Conservation (phyloP, 1,140 invertebrate species). For the Sarcophaga bullata region DNA sequence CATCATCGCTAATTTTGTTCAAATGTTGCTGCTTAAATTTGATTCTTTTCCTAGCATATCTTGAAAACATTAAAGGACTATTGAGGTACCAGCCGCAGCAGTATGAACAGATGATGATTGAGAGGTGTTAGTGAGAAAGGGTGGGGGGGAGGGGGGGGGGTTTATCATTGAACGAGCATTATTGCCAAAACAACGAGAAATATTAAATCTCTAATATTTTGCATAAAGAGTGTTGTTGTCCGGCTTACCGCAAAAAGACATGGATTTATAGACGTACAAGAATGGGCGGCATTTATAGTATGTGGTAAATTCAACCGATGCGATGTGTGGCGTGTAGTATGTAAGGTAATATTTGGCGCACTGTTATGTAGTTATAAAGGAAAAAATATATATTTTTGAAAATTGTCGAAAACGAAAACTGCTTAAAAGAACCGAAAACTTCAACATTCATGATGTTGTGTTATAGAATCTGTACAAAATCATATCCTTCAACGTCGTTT, state of each 20-base stretch:
- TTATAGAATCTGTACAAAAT: no score
- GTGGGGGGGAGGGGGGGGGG: no score
- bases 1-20: conserved; percentile 1
- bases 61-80: background rate
- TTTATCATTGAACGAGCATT: background rate
- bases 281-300: no score
- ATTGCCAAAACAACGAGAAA: conserved; percentile 46
- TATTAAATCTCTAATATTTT: conserved; percentile 62
- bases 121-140: background rate
- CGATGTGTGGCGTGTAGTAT: background rate
- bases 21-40: background rate
- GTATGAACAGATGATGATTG: no score
- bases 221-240: conserved; percentile 57
- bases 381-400: no score
- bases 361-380: no score
- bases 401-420: no score
- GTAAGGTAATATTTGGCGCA: background rate
- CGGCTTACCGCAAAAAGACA: conserved; percentile 47
- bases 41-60: background rate
- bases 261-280: conserved; percentile 63
- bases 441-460: no score
- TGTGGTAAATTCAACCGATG: conserved; percentile 51
- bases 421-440: no score
- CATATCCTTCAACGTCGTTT: no score
- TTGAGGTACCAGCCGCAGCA: background rate